Percentiles rank a stretch among this genome's conserved stretches.
phyloP scores from a whole-genome alignment of 2,113 vertebrate genomes.

The Speoplatyrhinus poulsoni region DNA sequence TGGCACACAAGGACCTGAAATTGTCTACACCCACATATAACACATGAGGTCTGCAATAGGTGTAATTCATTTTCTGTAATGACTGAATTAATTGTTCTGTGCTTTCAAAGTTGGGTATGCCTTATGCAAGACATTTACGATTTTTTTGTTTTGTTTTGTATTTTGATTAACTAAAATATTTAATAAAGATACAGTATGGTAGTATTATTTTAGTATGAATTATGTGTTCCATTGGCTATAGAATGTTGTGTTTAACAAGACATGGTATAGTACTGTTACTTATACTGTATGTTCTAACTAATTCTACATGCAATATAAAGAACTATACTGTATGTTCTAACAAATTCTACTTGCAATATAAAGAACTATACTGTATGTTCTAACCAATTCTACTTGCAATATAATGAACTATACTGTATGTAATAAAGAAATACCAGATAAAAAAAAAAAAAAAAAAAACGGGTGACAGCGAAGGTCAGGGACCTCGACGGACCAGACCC shows the following conservation, averaged over 20 bases:
- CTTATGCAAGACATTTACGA: not conserved
- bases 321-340: not conserved
- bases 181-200: too few species aligned
- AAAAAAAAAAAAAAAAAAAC: too few species aligned
- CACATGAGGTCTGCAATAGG: not conserved
- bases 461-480: too few species aligned
- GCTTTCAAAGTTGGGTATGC: not conserved
- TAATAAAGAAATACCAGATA: not conserved
- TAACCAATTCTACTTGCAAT: not conserved
- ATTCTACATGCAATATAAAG: not conserved
- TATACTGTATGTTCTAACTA: not conserved
- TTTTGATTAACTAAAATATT: not conserved
- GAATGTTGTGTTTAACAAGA: too few species aligned
- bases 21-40: not conserved
- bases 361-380: not conserved
- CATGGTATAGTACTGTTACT: too few species aligned
- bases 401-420: not conserved
- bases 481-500: too few species aligned
- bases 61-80: not conserved
- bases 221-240: too few species aligned
- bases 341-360: not conserved
- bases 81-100: not conserved
- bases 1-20: not conserved
- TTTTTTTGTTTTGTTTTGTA: not conserved
- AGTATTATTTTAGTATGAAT: not conserved